Base-by-base conservation (phyloP, 1,140 invertebrate genomes). In the Drosophila pachea region DNA sequence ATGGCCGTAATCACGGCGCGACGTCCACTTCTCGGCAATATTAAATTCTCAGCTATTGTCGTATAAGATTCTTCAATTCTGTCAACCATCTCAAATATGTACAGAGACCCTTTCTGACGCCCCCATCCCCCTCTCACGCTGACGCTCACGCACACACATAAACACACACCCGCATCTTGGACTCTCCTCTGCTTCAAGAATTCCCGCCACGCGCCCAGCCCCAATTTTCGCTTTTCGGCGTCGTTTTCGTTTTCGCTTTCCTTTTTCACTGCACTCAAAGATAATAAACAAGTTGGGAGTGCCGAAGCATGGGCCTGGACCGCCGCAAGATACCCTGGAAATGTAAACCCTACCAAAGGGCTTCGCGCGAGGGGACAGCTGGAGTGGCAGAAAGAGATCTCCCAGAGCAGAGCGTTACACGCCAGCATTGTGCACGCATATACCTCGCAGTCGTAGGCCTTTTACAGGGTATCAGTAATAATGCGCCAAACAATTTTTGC, bases 401-500 rank as follows among this genome's bases (percentile, higher is more conserved):
- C n/a, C n/a, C 22, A 22, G 22, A 22, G 1, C 3, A 22, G 22
- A 22, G 22, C 22, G 22, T 22, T 22, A n/a, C n/a, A n/a, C n/a
- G 22, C 22, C 22, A n/a, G n/a, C n/a, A n/a, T n/a, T n/a, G n/a
- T 22, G 22, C 22, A 1, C 22, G 22, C 22, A 22, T 22, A 22
- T 22, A 22, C 22, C 22, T 22, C 22, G 22, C 22, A 3, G 22
- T 3, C 22, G 22, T 22, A 22, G 22, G 22, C 22, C 3, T 22
- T 22, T 2, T 59, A 42, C 52, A 75, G 60, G 54, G 58, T 64
- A 71, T 61, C 32, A 58, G 45, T 62, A 68, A 66, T 56, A 74
- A 61, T 61, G 59, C 47, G 66, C 48, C 74, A 66, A 77, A 83
- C 78, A 78, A 68, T 84, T 84, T 77, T 73, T 84, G 73, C 64